Evolutionary conservation across 2,113 vertebrate species (phyloP), one percentile per base, ranked within the genome.

Genomic region (Oceanodroma tethys): DNA sequence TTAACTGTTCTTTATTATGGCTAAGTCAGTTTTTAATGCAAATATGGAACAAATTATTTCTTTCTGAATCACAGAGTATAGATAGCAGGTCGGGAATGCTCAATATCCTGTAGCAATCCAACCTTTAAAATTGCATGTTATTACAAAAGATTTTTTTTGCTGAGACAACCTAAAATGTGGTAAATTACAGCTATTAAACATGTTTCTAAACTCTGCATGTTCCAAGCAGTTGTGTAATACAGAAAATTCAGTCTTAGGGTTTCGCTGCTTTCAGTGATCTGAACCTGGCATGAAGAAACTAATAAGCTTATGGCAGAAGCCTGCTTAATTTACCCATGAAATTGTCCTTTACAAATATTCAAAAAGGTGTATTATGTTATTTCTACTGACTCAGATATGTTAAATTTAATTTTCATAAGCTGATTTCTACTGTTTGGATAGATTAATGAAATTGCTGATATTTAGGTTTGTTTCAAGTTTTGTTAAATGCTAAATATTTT

Each of bases 181-280:
- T 76, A 80, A 86, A 94, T 93, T 88, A 72, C 26, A 80, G 75
- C 62, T 95, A 94, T 88, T 85, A 90, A 81, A 81, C 16, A 21
- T 20, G 23, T 80, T 93, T 90, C 34, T 91, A 60, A 92, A 81
- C 59, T 85, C 65, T 34, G 36, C 32, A 43, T 27, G 20, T 80
- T 87, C 74, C 59, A 62, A 76, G 62, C 3, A 67, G 65, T 45
- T 85, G 23, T 55, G 40, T 56, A 67, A 68, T 29, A 67, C 45
- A 80, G 52, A 58, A 86, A 74, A 71, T 40, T 78, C 62, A 43
- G 80, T 40, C 66, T 76, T 32, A 88, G 5, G 12, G 55, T n/a
- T 86, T 92, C 4, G 6, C 53, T 75, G 65, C 58, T 94, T 88
- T 75, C 68, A 78, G 50, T 82, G 79, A 87, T 78, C 56, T 71